Evolutionary conservation across 2,113 vertebrate genomes (phyloP).

Genomic region (Eublepharis macularius): DNA sequence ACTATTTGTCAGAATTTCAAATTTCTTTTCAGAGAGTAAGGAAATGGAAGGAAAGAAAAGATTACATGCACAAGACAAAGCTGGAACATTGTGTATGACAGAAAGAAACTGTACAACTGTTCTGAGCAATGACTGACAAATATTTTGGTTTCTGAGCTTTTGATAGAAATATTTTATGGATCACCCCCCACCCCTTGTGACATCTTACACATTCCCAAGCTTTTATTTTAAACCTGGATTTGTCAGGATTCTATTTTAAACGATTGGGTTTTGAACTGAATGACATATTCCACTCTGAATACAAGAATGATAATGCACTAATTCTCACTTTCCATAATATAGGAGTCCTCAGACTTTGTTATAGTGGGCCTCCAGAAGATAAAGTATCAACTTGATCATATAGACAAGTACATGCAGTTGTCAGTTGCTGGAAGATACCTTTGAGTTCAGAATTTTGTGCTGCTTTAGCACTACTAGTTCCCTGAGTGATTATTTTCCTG

Average conservation of each 20-base stretch:
- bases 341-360: not conserved
- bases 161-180: not conserved
- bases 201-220: not conserved
- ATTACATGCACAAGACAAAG: too few species aligned
- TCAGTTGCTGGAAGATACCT: too few species aligned
- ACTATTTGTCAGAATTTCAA: too few species aligned
- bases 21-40: too few species aligned
- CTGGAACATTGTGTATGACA: too few species aligned
- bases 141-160: not conserved
- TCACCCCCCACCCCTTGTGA: not conserved
- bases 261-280: not conserved
- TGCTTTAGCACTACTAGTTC: not conserved
- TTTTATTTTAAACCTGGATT: not conserved
- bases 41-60: too few species aligned
- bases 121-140: too few species aligned
- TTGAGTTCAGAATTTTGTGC: not conserved
- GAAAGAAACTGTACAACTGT: too few species aligned
- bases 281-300: not conserved
- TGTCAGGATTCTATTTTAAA: not conserved
- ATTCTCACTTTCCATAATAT: too few species aligned
- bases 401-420: too few species aligned
- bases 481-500: not conserved
- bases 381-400: not conserved
- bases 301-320: not conserved
- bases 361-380: not conserved